These are phyloP conservation scores for Rhinatrema bivittatum DNA, from an alignment of 2,797 vertebrate species.

Conservation along the genomic window DNA sequence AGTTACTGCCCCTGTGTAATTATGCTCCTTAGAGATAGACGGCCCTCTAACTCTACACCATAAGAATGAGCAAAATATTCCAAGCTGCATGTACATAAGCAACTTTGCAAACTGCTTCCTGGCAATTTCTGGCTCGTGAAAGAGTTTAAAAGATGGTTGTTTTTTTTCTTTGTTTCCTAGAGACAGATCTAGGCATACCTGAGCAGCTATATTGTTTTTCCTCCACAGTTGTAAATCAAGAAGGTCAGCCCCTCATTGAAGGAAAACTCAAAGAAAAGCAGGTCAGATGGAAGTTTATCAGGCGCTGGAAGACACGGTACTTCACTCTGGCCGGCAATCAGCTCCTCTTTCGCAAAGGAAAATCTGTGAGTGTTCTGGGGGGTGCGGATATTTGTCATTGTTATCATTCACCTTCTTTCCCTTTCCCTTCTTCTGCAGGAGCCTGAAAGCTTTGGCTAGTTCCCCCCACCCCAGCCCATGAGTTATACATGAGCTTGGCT, in stretches of 20 bases:
- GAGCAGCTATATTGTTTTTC: background rate
- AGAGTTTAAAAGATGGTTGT: too few species aligned
- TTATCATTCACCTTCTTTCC: background rate
- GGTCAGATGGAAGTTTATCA: constrained; percentile 94
- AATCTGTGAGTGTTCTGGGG: constrained; percentile 71
- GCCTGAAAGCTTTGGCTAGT: background rate
- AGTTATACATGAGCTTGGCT: background rate
- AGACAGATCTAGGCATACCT: too few species aligned
- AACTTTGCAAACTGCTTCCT: too few species aligned
- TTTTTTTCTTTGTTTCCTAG: too few species aligned
- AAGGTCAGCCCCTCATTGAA: constrained; percentile 90
- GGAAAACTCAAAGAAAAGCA: constrained; percentile 95
- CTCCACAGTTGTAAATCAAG: constrained; percentile 77
- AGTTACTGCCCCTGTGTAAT: too few species aligned
- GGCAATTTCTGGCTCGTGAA: too few species aligned
- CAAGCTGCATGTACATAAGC: too few species aligned
- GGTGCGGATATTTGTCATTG: background rate
- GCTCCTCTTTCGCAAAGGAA: constrained; percentile 85
- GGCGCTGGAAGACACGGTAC: constrained; percentile 93
- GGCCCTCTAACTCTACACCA: too few species aligned
- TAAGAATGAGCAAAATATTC: too few species aligned
- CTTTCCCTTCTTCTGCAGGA: rapidly evolving
- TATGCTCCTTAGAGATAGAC: too few species aligned
- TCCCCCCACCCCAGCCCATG: background rate
- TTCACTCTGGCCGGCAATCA: constrained; percentile 95